Evolutionary conservation across 2,888 invertebrate species (phyloP).

Genomic region (Watsonalla binaria): DNA sequence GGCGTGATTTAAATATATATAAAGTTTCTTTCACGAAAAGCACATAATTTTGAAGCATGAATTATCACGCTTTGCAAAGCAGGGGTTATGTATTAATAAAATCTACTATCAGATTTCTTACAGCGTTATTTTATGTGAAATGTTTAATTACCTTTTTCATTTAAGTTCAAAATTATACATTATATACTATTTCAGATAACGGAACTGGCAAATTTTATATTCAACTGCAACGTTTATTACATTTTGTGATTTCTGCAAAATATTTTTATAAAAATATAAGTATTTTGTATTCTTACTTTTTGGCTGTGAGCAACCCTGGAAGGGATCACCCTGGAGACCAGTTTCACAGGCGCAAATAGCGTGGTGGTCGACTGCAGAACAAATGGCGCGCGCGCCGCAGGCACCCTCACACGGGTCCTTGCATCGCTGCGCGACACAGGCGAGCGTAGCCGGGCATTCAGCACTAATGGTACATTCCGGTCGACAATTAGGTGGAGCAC

Average conservation of each 20-base stretch:
- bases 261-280: conserved; percentile 4
- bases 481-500: conserved; percentile 82
- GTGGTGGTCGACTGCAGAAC: conserved; percentile 81
- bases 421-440: conserved; percentile 82
- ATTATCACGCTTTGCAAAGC: conserved; percentile 73
- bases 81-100: conserved; percentile 53
- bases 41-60: conserved; percentile 64
- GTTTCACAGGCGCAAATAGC: conserved; percentile 81
- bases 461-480: conserved; percentile 84
- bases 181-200: not conserved
- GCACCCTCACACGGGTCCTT: conserved; percentile 83
- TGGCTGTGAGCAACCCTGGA: conserved; percentile 71
- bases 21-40: conserved; percentile 44
- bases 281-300: conserved; percentile 47
- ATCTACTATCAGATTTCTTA: not conserved
- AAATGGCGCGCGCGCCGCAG: conserved; percentile 79
- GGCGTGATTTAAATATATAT: conserved; percentile 54
- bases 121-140: conserved; percentile 1
- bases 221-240: not conserved
- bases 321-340: conserved; percentile 81
- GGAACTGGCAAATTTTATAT: not conserved
- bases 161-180: not conserved
- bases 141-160: not conserved
- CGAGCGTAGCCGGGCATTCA: conserved; percentile 82
- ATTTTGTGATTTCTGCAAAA: conserved; percentile 11